Evolutionary conservation across 1,140 invertebrate species (phyloP), one percentile per base, ranked within the genome.

Genomic region (Schlechtendalia chinensis): DNA sequence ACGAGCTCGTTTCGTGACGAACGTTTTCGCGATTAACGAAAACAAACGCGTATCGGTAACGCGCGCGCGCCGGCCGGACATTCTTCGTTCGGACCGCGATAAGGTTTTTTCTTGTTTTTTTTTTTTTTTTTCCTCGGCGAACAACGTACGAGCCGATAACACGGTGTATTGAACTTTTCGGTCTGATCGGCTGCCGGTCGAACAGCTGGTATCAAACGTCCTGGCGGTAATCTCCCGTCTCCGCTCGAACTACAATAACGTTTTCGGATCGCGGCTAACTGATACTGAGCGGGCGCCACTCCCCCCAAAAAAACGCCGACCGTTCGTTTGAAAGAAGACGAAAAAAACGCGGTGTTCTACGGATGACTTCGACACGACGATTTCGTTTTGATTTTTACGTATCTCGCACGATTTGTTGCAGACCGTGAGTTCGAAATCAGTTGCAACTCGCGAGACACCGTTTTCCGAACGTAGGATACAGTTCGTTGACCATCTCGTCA

Each of bases 111-210:
- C n/a, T n/a, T n/a, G n/a, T n/a, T n/a, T n/a, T n/a, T n/a, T n/a
- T n/a, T n/a, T n/a, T n/a, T n/a, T n/a, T 54, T 27, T 54, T 72
- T 32, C 24, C 47, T 22, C 47, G 24, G 69, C 24, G 50, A 72
- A 72, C 29, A 72, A 61, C 39, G 61, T 47, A 50, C 2, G 39
- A 50, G 5, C 24, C 75, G 75, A 79, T 79, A 79, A 79, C 56
- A 79, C n/a, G n/a, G 75, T 61, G 24, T 79, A 50, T 63, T 79
- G 75, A 79, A 79, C 75, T 79, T 79, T 61, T 47, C 32, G 8
- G 58, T 54, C 69, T 29, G 69, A 72, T 72, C 69, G 69, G 50
- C 3, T 39, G 32, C 32, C 3, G n/a, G 14, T 24, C 5, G 11
- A 72, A 39, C 69, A 54, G 69, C 69, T 72, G 69, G 27, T 29